Evolutionary conservation across 2,113 vertebrate species (phyloP).

Genomic region (Ptyas mucosa): DNA sequence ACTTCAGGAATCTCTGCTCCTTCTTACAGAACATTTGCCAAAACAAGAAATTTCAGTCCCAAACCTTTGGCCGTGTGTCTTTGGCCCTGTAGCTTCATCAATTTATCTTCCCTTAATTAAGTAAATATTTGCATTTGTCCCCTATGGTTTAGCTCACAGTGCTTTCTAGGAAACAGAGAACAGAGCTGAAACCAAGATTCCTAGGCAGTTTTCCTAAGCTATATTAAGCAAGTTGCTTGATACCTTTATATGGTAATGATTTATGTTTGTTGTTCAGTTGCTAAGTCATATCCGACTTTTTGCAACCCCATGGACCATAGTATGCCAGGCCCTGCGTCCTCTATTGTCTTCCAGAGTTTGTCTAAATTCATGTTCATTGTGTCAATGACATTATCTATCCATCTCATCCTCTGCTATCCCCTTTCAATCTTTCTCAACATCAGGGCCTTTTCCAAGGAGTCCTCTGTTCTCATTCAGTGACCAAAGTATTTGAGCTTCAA

Average conservation of each 20-base stretch:
- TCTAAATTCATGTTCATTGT: not conserved
- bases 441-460: not conserved
- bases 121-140: not conserved
- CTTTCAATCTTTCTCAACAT: not conserved
- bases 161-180: not conserved
- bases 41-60: constrained; percentile 10
- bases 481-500: not conserved
- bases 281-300: not conserved
- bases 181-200: not conserved
- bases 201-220: not conserved
- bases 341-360: not conserved
- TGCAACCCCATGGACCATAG: not conserved
- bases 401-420: not conserved
- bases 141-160: not conserved
- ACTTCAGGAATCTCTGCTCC: constrained; percentile 13
- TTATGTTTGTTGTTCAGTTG: not conserved
- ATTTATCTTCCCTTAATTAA: constrained; percentile 11
- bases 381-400: not conserved
- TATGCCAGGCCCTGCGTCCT: not conserved
- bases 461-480: not conserved
- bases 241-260: not conserved
- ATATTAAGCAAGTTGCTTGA: not conserved
- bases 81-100: constrained; percentile 2
- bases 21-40: constrained; percentile 25
- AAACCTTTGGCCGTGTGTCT: not conserved